Percentiles rank a stretch among this genome's conserved stretches.
Conservation (phyloP, 1,140 invertebrate species). For the Mercenaria mercenaria region DNA sequence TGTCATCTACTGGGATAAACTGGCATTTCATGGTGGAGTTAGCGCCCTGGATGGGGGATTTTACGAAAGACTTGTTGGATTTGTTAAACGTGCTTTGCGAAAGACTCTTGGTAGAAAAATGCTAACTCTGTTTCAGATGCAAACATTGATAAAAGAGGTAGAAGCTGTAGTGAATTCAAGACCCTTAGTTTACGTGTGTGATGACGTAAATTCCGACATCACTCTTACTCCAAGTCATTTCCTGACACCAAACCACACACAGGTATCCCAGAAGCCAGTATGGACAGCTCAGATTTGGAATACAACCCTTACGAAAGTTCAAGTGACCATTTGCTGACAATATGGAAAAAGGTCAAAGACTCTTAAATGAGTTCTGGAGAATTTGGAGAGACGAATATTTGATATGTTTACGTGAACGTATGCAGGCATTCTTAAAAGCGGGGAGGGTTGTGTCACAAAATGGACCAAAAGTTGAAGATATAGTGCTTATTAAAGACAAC, state of each 20-base stretch:
- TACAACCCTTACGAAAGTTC: conserved; percentile 29
- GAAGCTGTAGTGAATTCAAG: no score
- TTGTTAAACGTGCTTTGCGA: no score
- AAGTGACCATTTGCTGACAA: no score
- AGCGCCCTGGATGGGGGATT: background rate
- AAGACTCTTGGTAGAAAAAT: no score
- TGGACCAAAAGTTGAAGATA: background rate
- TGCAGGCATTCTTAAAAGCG: background rate
- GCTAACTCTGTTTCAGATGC: no score
- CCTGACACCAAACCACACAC: background rate
- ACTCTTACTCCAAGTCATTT: no score
- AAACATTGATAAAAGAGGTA: no score
- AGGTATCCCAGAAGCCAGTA: conserved; percentile 4
- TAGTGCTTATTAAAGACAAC: conserved; percentile 25
- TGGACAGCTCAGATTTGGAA: background rate
- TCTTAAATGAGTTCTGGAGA: conserved; percentile 18
- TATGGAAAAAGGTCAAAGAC: background rate
- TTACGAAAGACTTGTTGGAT: no score
- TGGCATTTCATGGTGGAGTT: background rate
- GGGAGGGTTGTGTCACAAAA: background rate
- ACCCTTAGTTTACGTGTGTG: no score
- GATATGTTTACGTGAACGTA: conserved; percentile 4
- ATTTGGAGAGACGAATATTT: conserved; percentile 47
- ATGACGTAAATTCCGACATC: no score
- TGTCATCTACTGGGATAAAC: background rate